Base-by-base conservation (phyloP, 2,113 vertebrate species). In the Laticauda laticaudata region DNA sequence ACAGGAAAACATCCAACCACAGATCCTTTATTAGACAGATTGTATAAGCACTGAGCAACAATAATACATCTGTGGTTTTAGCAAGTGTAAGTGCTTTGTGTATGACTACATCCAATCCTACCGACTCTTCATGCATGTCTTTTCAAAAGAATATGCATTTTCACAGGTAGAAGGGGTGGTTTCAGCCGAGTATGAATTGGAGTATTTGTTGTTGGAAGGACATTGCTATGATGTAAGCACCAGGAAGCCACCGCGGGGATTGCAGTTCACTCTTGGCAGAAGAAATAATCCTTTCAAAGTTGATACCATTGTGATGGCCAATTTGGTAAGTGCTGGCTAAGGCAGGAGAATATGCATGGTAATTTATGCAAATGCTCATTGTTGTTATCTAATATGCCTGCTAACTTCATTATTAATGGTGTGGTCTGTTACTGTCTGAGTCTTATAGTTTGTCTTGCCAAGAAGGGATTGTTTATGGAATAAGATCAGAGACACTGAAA, bases 281-380 rank as follows among this genome's bases (percentile, higher is more conserved):
- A 98, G 97, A 94, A 98, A 92, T 85, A 97, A 98, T 39, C 98
- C 98, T 34, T 97, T 98, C 86, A 95, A 98, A 95, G 98, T 99
- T 75, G 99, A 99, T 96, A 99, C 99, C 6, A 98, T 99, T 93
- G 99, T 99, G 95, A 99, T 99, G 99, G 99, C 99, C 94, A 99
- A 99, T 95, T 97, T 99, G 53, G 99, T 99, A 96, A 98, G 98
- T 96, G 69, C 88, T 93, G 15, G 64, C 45, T 48, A 91, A 45
- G 34, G 7, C 90, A 81, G 51, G 75, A 88, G 91, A 92, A 3
- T 45, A 53, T 54, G 45, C 6, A 26, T 39, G 3, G 56, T 12
- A 26, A 1, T 20, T 90, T 45, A 57, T 3, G 2, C n/a, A 90
- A 91, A 0, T 0, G 1, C 90, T 64, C 64, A 45, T 59, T 61